phyloP scores from a whole-genome alignment of 2,797 vertebrate species.

The Takifugu rubripes region DNA sequence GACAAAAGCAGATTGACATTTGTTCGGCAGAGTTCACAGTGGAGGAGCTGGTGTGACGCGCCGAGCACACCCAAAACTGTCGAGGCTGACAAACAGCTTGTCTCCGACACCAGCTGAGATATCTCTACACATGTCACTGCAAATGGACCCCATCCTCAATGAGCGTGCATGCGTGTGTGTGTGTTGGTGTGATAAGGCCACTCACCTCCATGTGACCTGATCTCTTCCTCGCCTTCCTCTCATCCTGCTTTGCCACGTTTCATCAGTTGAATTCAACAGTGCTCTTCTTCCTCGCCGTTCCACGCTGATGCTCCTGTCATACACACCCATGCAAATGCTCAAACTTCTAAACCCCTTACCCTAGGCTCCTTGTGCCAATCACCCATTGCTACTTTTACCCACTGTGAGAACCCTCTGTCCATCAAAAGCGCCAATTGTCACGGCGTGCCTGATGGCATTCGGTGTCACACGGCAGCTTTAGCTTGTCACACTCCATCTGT shows the following conservation, averaged over 20 bases:
- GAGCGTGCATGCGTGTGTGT: constrained; percentile 34
- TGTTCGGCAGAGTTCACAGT: constrained; percentile 70
- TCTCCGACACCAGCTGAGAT: constrained; percentile 63
- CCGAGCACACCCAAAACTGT: constrained; percentile 71
- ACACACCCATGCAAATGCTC: constrained; percentile 34
- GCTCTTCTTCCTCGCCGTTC: constrained; percentile 2
- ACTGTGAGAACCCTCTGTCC: constrained; percentile 67
- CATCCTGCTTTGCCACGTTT: constrained; percentile 34
- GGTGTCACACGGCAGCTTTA: constrained; percentile 62
- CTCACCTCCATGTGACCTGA: constrained; percentile 70
- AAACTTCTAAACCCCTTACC: constrained; percentile 44
- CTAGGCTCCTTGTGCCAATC: constrained; percentile 58
- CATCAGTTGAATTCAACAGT: constrained; percentile 33
- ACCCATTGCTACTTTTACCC: constrained; percentile 57
- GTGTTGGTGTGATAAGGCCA: constrained; percentile 67
- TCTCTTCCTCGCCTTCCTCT: constrained; percentile 32
- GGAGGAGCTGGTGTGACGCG: constrained; percentile 63
- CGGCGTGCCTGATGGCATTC: constrained; percentile 48
- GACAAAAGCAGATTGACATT: constrained; percentile 63
- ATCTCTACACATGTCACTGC: constrained; percentile 64
- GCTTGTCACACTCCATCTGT: constrained; percentile 63
- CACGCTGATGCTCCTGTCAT: constrained; percentile 3
- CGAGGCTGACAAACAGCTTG: constrained; percentile 69
- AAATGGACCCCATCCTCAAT: constrained; percentile 72
- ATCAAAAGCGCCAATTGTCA: constrained; percentile 57